A percentile compares a stretch with the other conserved stretches of the same genome.
These are phyloP conservation scores for Mugil cephalus DNA, from an alignment of 2,113 vertebrate species.

Conservation along the genomic window DNA sequence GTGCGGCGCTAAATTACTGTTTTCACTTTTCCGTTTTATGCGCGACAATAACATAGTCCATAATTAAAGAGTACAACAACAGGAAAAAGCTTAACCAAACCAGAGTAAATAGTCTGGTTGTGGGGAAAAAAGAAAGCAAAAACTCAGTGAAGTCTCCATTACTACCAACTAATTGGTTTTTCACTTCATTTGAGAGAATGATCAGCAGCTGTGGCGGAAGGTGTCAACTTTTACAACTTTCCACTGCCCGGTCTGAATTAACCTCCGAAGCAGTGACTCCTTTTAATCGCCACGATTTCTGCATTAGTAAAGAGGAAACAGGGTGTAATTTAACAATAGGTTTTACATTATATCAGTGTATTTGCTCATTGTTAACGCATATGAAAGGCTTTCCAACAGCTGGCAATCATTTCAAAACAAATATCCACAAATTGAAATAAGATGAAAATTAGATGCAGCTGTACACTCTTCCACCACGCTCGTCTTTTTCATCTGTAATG, in stretches of 20 bases:
- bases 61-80: conserved; percentile 32
- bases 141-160: conserved; percentile 23
- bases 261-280: conserved; percentile 15
- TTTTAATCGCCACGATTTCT: neutral
- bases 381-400: conserved; percentile 2
- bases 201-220: conserved; percentile 43
- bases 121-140: conserved; percentile 4
- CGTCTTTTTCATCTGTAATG: conserved; percentile 2
- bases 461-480: neutral
- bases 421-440: conserved; percentile 35
- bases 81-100: conserved; percentile 11
- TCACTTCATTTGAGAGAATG: conserved; percentile 61
- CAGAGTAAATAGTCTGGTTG: conserved; percentile 22
- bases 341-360: neutral
- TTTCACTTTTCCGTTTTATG: conserved; percentile 21
- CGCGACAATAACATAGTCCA: conserved; percentile 38
- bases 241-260: conserved; percentile 15
- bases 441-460: conserved; percentile 37
- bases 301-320: neutral
- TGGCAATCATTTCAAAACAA: conserved; percentile 29
- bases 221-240: conserved; percentile 43
- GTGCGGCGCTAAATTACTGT: conserved; percentile 16
- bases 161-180: conserved; percentile 53
- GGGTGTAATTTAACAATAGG: neutral
- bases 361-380: neutral